phyloP scores from a whole-genome alignment of 2,797 vertebrate species.

The Neostethus bicornis region DNA sequence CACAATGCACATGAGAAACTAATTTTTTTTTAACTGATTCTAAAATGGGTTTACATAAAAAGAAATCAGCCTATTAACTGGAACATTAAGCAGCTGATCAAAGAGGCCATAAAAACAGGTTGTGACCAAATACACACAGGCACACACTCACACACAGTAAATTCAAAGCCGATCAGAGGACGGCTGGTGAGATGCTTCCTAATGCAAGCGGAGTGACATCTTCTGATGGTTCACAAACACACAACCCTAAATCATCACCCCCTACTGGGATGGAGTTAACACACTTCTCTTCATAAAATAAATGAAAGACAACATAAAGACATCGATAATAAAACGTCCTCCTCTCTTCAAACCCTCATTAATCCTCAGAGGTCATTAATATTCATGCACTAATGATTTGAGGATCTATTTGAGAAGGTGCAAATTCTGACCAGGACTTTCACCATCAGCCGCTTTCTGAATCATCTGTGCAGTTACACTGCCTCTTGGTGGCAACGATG shows the following conservation, averaged over 20 bases:
- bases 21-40: constrained; percentile 23
- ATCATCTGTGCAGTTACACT: constrained; percentile 55
- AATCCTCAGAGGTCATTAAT: constrained; percentile 68
- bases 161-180: constrained; percentile 56
- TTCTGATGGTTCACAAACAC: constrained; percentile 33
- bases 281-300: constrained; percentile 62
- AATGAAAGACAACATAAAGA: constrained; percentile 71
- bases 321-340: constrained; percentile 66
- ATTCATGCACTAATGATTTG: constrained; percentile 47
- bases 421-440: constrained; percentile 25
- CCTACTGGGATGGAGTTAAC: constrained; percentile 57
- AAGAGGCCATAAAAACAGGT: constrained; percentile 37
- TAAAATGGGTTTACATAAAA: constrained; percentile 19
- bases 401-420: constrained; percentile 47
- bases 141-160: constrained; percentile 41
- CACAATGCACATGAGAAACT: constrained; percentile 13
- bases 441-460: constrained; percentile 4
- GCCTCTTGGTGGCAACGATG: constrained; percentile 67
- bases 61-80: constrained; percentile 14
- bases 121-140: constrained; percentile 10
- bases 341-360: constrained; percentile 57
- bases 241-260: constrained; percentile 53
- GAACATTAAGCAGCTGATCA: constrained; percentile 47
- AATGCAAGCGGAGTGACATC: constrained; percentile 68
- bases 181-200: constrained; percentile 50